phyloP scores from a whole-genome alignment of 23 tunicate genomes.

The Ciona savignyi region DNA sequence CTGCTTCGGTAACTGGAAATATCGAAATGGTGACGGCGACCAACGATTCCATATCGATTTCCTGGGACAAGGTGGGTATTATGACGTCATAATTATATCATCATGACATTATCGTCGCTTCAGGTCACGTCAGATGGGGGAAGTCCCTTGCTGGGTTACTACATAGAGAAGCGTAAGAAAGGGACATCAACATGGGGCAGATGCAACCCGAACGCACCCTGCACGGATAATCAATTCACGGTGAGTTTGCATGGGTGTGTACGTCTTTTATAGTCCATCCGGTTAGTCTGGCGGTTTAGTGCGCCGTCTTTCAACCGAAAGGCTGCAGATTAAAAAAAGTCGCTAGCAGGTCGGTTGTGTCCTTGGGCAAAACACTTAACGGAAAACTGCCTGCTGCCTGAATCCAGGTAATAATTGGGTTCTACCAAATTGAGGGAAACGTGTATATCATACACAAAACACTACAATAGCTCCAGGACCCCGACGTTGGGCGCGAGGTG shows the following conservation, averaged over 20 bases:
- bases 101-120: neutral
- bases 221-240: slow-evolving; percentile 24
- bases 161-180: slow-evolving; percentile 78
- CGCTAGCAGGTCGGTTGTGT: too few species aligned
- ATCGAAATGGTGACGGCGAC: slow-evolving; percentile 57
- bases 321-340: too few species aligned
- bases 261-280: neutral
- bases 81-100: too few species aligned
- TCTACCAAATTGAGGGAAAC: too few species aligned
- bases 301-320: too few species aligned
- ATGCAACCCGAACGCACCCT: slow-evolving; percentile 44
- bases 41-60: slow-evolving; percentile 65
- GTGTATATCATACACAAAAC: too few species aligned
- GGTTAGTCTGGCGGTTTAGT: too few species aligned
- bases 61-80: slow-evolving; percentile 69
- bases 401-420: too few species aligned
- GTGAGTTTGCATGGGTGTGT: slow-evolving; percentile 7
- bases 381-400: too few species aligned
- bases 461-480: too few species aligned
- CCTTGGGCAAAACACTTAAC: too few species aligned
- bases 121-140: slow-evolving; percentile 86
- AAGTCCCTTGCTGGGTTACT: slow-evolving; percentile 64
- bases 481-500: too few species aligned
- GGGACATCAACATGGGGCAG: slow-evolving; percentile 67
- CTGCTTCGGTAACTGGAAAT: slow-evolving; percentile 63